These are phyloP conservation scores for Urocynchramus pylzowi DNA, from an alignment of 2,113 vertebrate genomes.

Conservation along the genomic window DNA sequence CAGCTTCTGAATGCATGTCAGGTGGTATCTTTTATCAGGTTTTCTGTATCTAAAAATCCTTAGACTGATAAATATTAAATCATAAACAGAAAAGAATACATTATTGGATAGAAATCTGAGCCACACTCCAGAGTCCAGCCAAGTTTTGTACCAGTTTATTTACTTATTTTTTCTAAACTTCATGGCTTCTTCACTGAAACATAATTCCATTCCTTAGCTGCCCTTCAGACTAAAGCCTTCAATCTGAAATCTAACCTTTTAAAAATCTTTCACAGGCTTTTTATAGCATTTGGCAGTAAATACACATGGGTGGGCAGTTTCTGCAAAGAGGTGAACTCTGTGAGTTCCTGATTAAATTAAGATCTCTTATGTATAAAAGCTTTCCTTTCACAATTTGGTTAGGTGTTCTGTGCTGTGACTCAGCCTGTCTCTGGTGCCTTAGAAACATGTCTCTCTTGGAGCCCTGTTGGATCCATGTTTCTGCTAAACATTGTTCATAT, in stretches of 20 bases:
- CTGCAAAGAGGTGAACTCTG: background rate
- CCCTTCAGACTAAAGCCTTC: background rate
- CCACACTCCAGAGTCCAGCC: background rate
- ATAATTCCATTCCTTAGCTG: background rate
- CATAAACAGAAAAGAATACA: background rate
- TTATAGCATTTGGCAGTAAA: background rate
- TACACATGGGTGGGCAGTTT: background rate
- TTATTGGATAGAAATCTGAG: background rate
- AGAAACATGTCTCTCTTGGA: background rate
- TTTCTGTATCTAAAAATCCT: background rate
- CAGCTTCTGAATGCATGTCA: background rate
- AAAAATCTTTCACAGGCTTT: background rate
- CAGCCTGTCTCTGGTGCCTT: background rate
- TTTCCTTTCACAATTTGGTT: background rate
- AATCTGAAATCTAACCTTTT: background rate
- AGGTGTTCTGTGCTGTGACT: background rate
- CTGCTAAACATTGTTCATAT: rapidly evolving
- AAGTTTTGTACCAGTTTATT: background rate
- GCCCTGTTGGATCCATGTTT: background rate
- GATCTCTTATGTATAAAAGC: background rate
- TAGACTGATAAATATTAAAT: background rate
- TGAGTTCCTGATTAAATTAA: background rate
- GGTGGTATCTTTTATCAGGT: background rate
- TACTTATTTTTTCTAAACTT: background rate
- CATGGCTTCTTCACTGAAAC: background rate